Percentiles rank a stretch among this genome's conserved stretches.
phyloP scores from a whole-genome alignment of 2,113 vertebrate species.

The Bos taurus region ARS-UCD2.0 NC_037333.1:112096001-112096500 shows the following conservation, averaged over 20 bases:
- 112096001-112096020: background rate
- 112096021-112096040: background rate
- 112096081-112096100: background rate
- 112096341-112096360: background rate
- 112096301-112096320: background rate
- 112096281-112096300: background rate
- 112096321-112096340: background rate
- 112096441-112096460: background rate
- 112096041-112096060: background rate
- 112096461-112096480: background rate
- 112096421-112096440: background rate
- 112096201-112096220: background rate
- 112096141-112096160: background rate
- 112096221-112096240: background rate
- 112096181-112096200: background rate
- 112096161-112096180: background rate
- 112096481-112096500: background rate
- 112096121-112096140: background rate
- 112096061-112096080: background rate
- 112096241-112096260: background rate
- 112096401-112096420: background rate
- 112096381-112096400: background rate
- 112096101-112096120: background rate
- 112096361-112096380: background rate
- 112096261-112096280: background rate